Percentiles rank a stretch among this genome's conserved stretches.
Evolutionary conservation across 2,113 vertebrate genomes (phyloP).

Genomic region (Opisthocomus hoazin): DNA sequence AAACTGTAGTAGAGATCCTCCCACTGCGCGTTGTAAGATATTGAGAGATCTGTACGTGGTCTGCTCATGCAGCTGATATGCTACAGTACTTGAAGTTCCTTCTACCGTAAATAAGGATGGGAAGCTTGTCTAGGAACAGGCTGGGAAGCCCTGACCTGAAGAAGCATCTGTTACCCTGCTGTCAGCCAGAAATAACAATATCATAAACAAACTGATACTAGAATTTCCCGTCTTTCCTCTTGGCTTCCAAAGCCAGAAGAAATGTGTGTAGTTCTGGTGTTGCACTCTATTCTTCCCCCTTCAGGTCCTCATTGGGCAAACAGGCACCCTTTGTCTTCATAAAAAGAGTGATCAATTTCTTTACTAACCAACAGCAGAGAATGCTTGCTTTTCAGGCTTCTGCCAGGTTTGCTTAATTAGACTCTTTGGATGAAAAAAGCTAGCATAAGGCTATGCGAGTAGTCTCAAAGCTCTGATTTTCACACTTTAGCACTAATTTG

Average conservation of each 20-base stretch:
- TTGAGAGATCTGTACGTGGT: neutral
- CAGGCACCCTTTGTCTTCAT: neutral
- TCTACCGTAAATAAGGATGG: neutral
- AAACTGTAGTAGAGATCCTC: neutral
- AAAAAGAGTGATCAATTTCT: neutral
- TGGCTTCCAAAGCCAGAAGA: neutral
- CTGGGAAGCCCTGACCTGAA: neutral
- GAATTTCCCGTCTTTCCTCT: neutral
- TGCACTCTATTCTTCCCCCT: neutral
- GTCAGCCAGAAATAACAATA: neutral
- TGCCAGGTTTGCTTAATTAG: neutral
- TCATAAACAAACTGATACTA: neutral
- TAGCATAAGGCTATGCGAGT: neutral
- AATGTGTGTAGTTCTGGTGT: neutral
- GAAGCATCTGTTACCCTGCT: neutral
- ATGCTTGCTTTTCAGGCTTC: neutral
- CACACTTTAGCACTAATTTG: neutral
- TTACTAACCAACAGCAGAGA: neutral
- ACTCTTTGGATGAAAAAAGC: neutral
- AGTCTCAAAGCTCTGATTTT: slow-evolving; percentile 12
- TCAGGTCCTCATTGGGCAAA: neutral
- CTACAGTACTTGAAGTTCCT: neutral
- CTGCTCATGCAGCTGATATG: neutral
- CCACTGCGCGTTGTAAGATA: neutral
- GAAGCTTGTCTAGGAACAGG: neutral